phyloP scores from a whole-genome alignment of 2,113 vertebrate species.

The Ceratotherium simum region DNA sequence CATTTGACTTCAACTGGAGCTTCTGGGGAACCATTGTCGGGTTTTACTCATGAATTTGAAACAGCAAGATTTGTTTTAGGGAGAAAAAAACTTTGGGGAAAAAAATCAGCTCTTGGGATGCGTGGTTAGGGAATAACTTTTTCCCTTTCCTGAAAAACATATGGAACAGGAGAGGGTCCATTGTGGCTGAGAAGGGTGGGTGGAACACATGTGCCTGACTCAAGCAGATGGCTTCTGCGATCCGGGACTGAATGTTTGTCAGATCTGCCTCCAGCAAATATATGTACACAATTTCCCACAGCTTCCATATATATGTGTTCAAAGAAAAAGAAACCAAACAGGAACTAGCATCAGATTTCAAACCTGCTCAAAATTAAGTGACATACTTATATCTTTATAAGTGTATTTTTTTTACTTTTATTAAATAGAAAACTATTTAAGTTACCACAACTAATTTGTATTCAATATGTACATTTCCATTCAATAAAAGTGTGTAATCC shows the following conservation, averaged over 20 bases:
- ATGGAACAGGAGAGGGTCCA: background rate
- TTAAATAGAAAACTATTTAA: background rate
- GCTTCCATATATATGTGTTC: background rate
- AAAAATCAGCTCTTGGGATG: too few relatives aligned
- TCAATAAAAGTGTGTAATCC: background rate
- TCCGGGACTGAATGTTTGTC: rapidly evolving
- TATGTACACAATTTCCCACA: background rate
- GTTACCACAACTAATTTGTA: background rate
- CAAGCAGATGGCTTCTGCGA: background rate
- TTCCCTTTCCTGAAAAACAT: background rate
- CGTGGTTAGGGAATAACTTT: background rate
- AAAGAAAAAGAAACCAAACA: background rate
- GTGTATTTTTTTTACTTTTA: background rate
- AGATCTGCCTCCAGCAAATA: background rate
- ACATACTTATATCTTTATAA: background rate
- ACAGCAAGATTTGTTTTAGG: background rate
- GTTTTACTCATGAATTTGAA: background rate
- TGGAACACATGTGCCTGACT: rapidly evolving
- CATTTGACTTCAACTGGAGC: background rate
- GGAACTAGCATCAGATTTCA: background rate
- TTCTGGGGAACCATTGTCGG: background rate
- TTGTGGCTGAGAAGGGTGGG: too few relatives aligned
- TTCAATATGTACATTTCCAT: background rate
- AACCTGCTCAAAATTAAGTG: background rate
- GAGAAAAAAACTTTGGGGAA: background rate